Evolutionary conservation across 2,888 invertebrate genomes (phyloP).

Genomic region (Agrochola lota): DNA sequence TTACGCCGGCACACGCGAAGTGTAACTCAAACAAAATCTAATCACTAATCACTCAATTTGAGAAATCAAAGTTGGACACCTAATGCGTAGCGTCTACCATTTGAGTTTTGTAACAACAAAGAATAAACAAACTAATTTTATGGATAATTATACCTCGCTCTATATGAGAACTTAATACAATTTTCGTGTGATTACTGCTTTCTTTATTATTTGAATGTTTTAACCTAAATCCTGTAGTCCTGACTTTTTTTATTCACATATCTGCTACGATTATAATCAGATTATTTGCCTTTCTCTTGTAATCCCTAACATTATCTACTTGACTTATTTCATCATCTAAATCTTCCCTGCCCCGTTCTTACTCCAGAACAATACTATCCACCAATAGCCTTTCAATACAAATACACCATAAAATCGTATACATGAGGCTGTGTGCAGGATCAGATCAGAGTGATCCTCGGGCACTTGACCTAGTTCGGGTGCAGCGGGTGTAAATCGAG

Average conservation of each 20-base stretch:
- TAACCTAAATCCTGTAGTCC: background rate
- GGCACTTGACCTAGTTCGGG: slow-evolving; percentile 87
- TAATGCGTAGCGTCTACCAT: slow-evolving; percentile 58
- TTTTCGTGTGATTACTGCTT: background rate
- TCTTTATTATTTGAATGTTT: background rate
- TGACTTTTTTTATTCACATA: background rate
- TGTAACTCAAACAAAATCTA: slow-evolving; percentile 68
- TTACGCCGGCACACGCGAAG: slow-evolving; percentile 74
- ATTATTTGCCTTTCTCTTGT: background rate
- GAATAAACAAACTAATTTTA: slow-evolving; percentile 44
- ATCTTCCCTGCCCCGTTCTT: background rate
- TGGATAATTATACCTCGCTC: slow-evolving; percentile 20
- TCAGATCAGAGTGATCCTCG: slow-evolving; percentile 72
- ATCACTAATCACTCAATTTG: slow-evolving; percentile 73
- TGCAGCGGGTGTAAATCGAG: slow-evolving; percentile 87
- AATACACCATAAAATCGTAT: slow-evolving; percentile 24
- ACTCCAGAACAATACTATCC: background rate
- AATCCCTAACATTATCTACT: no score
- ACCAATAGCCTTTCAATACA: background rate
- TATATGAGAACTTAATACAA: background rate
- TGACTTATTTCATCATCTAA: background rate
- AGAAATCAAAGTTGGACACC: slow-evolving; percentile 31
- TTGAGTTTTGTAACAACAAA: slow-evolving; percentile 43
- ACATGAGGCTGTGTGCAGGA: slow-evolving; percentile 49
- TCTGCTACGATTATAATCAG: background rate